Conservation (phyloP, 2,113 vertebrate species). For the Parus major region DNA sequence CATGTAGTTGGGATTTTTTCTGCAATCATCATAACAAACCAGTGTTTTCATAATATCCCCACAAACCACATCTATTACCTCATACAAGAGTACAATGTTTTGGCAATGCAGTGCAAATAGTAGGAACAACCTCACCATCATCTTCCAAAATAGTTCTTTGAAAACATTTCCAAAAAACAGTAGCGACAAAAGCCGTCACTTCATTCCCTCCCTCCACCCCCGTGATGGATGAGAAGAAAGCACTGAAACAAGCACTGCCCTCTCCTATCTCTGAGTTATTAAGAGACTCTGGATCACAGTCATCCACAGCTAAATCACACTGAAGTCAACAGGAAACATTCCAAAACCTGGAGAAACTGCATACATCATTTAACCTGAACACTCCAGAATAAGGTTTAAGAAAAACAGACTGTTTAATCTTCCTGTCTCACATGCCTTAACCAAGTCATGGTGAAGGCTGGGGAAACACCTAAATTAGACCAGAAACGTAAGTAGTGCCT, state of each 20-base stretch:
- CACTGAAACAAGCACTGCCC: not conserved
- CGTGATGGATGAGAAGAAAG: not conserved
- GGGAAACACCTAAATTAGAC: not conserved
- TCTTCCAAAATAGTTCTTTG: slow-evolving; percentile 36
- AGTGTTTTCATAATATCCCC: slow-evolving; percentile 21
- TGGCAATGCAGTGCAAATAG: not conserved
- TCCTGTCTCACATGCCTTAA: not conserved
- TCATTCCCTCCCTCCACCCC: not conserved
- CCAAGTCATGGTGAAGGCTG: not conserved
- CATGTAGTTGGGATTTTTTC: slow-evolving; percentile 41
- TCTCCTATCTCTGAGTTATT: not conserved
- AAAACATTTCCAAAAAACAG: not conserved
- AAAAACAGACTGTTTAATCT: not conserved
- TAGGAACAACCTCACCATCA: slow-evolving; percentile 30
- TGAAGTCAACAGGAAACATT: not conserved
- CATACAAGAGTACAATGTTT: slow-evolving; percentile 7
- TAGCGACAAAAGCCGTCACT: not conserved
- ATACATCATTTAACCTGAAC: not conserved
- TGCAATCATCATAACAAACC: slow-evolving; percentile 24
- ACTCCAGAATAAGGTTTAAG: not conserved
- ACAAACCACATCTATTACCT: slow-evolving; percentile 42
- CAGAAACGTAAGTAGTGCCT: not conserved
- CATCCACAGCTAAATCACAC: not conserved
- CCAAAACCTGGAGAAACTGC: not conserved
- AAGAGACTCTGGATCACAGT: not conserved